Percentiles rank a stretch among this genome's conserved stretches.
phyloP scores from a whole-genome alignment of 2,888 invertebrate genomes.

The Papilio protenor region DNA sequence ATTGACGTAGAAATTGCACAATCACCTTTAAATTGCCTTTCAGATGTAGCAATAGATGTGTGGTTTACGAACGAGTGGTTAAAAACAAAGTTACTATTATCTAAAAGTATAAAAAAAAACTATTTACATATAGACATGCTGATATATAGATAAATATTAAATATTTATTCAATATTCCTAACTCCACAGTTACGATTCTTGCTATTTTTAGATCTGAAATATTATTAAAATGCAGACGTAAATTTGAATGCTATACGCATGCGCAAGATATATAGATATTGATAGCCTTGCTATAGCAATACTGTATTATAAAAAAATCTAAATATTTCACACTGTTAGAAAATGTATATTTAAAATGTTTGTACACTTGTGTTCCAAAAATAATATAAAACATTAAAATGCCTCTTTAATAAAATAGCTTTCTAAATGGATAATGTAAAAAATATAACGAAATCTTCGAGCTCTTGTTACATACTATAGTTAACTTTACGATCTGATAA shows the following conservation, averaged over 20 bases:
- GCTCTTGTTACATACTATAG: slow-evolving; percentile 29
- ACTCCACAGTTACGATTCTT: slow-evolving; percentile 46
- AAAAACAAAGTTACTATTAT: slow-evolving; percentile 55
- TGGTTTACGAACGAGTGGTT: slow-evolving; percentile 32
- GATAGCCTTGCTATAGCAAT: slow-evolving; percentile 13
- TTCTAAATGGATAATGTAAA: slow-evolving; percentile 29
- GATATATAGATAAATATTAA: slow-evolving; percentile 44
- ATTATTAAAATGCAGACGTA: slow-evolving; percentile 25
- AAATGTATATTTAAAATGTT: slow-evolving; percentile 19
- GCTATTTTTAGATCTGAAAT: slow-evolving; percentile 45
- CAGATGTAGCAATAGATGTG: slow-evolving; percentile 42
- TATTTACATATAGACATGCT: slow-evolving; percentile 56
- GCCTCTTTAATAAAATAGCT: slow-evolving; percentile 19
- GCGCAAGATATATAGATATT: slow-evolving; percentile 24
- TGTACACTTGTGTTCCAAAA: slow-evolving; percentile 3
- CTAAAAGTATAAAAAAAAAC: slow-evolving; percentile 52
- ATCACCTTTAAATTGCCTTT: slow-evolving; percentile 44
- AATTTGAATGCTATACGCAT: slow-evolving; percentile 32
- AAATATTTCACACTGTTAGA: slow-evolving; percentile 20
- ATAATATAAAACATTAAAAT: slow-evolving; percentile 21
- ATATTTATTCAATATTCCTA: slow-evolving; percentile 49
- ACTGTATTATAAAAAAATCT: slow-evolving; percentile 18
- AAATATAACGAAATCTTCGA: slow-evolving; percentile 1
- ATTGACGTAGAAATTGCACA: slow-evolving; percentile 34
- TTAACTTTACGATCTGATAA: slow-evolving; percentile 8